phyloP scores from a whole-genome alignment of 2,888 invertebrate genomes.

The Tryphoninae sp. region DNA sequence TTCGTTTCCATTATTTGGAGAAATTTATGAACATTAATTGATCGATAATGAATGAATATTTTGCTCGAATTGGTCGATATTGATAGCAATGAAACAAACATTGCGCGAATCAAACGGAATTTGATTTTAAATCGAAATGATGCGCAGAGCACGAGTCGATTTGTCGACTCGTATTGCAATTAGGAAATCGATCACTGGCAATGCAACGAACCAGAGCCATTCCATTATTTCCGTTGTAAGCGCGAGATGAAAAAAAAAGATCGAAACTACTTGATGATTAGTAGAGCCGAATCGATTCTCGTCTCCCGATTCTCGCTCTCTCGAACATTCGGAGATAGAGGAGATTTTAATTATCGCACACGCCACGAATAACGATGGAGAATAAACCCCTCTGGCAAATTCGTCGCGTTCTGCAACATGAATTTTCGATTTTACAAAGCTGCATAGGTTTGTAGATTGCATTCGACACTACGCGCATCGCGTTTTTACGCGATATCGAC shows the following conservation, averaged over 20 bases:
- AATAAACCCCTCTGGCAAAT: conserved; percentile 26
- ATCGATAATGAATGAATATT: not conserved
- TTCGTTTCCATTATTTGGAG: no score
- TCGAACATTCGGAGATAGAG: not conserved
- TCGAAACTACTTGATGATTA: conserved; percentile 1
- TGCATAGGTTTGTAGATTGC: not conserved
- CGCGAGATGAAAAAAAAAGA: conserved; percentile 18
- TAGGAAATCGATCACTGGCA: conserved; percentile 18
- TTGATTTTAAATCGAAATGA: not conserved
- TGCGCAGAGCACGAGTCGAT: not conserved
- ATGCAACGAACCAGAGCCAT: not conserved
- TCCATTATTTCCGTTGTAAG: conserved; percentile 24
- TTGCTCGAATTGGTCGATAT: not conserved
- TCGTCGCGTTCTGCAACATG: conserved; percentile 24
- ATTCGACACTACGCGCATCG: not conserved
- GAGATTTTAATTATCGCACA: conserved; percentile 51
- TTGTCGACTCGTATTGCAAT: conserved; percentile 14
- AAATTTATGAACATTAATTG: not conserved
- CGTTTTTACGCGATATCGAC: not conserved
- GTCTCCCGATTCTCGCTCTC: conserved; percentile 18
- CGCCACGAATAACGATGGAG: not conserved
- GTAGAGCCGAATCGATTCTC: not conserved
- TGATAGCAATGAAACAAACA: not conserved
- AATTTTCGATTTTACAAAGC: conserved; percentile 30
- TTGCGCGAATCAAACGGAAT: not conserved